phyloP scores from a whole-genome alignment of 2,888 invertebrate species.

The Mesoligia furuncula region DNA sequence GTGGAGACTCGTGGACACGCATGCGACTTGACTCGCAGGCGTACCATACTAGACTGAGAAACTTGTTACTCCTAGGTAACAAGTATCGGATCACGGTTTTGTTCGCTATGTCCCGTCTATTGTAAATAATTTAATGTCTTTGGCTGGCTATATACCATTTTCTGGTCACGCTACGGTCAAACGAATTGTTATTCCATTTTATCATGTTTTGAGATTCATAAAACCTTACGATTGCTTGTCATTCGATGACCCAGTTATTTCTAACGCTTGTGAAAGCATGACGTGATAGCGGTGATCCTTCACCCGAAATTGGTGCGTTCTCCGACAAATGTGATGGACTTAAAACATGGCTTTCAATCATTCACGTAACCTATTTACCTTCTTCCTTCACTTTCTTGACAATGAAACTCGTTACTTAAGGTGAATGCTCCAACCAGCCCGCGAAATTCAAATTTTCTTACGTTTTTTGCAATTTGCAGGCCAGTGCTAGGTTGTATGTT shows the following conservation, averaged over 20 bases:
- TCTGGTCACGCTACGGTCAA: not conserved
- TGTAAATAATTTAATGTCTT: too few species aligned
- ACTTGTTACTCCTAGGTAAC: too few species aligned
- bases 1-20: too few species aligned
- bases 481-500: too few species aligned
- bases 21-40: too few species aligned
- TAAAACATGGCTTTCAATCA: not conserved
- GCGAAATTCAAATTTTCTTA: too few species aligned
- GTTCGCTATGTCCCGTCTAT: too few species aligned
- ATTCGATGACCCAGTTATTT: constrained; percentile 43
- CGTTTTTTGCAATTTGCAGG: too few species aligned
- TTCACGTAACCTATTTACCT: constrained; percentile 11
- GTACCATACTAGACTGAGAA: too few species aligned
- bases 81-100: too few species aligned
- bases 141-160: not conserved
- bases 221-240: constrained; percentile 30
- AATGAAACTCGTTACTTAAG: not conserved
- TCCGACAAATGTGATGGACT: not conserved
- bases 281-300: constrained; percentile 12
- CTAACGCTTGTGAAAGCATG: constrained; percentile 30
- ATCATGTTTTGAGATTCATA: constrained; percentile 20
- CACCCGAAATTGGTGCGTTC: not conserved
- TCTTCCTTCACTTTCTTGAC: not conserved
- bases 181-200: constrained; percentile 19
- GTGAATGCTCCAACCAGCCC: too few species aligned